Conservation (phyloP, 2,797 vertebrate species). For the Thalassophryne amazonica region DNA sequence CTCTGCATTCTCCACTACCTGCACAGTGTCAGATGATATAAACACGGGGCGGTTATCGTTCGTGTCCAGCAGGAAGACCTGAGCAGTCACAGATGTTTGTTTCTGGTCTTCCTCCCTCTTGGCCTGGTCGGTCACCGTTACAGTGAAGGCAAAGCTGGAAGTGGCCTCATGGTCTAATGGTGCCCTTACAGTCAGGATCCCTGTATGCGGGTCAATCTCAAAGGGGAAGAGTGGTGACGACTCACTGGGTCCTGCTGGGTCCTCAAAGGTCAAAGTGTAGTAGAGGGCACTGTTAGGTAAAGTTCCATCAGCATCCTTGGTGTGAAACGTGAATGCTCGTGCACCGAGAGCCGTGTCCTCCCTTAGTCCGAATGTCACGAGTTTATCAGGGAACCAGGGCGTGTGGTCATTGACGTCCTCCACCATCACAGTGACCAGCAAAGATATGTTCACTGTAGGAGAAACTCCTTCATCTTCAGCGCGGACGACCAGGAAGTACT, state of each 20-base stretch:
- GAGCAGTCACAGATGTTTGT: constrained; percentile 72
- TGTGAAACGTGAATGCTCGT: constrained; percentile 81
- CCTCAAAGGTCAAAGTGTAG: constrained; percentile 77
- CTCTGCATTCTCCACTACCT: constrained; percentile 79
- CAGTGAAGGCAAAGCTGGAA: constrained; percentile 72
- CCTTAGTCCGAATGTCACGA: constrained; percentile 80
- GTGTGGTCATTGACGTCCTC: constrained; percentile 89
- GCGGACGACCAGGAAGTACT: constrained; percentile 80
- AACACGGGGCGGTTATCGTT: constrained; percentile 90
- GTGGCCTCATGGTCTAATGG: constrained; percentile 82
- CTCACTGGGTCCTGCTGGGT: neutral
- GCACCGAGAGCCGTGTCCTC: constrained; percentile 84
- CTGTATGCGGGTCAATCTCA: constrained; percentile 80
- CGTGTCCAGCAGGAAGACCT: constrained; percentile 84
- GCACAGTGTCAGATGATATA: constrained; percentile 64
- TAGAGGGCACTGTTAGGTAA: constrained; percentile 83
- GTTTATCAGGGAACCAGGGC: constrained; percentile 82
- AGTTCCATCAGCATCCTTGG: constrained; percentile 86
- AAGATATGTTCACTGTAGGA: constrained; percentile 69
- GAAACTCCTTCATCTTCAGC: constrained; percentile 64
- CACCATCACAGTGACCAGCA: constrained; percentile 81
- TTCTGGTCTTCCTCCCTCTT: constrained; percentile 70
- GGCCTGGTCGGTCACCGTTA: constrained; percentile 83
- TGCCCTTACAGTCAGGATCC: constrained; percentile 77
- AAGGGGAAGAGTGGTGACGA: constrained; percentile 70